Percentiles rank a stretch among this genome's conserved stretches.
phyloP scores from a whole-genome alignment of 2,888 invertebrate species.

The Cacoxenus indagator region DNA sequence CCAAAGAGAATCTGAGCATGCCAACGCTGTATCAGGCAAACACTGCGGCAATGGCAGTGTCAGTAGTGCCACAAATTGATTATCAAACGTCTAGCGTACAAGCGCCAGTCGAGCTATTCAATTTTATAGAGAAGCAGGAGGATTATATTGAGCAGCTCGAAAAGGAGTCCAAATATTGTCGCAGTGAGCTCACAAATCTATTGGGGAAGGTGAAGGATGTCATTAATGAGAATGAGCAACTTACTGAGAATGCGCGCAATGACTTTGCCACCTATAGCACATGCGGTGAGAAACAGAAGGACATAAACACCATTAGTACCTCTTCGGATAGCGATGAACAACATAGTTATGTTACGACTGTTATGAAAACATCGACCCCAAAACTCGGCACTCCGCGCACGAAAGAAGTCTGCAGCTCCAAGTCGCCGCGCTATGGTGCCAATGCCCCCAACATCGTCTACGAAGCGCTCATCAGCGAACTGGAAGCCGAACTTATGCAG shows the following conservation, averaged over 20 bases:
- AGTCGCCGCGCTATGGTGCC: conserved; percentile 70
- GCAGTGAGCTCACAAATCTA: conserved; percentile 83
- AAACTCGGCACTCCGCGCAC: conserved; percentile 53
- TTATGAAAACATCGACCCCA: conserved; percentile 25
- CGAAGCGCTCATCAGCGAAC: conserved; percentile 86
- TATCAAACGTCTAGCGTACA: conserved; percentile 65
- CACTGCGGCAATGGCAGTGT: conserved; percentile 41
- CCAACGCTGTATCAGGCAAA: conserved; percentile 46
- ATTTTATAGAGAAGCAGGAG: conserved; percentile 87
- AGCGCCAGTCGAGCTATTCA: conserved; percentile 79
- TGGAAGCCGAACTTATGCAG: conserved; percentile 87
- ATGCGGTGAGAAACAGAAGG: not conserved
- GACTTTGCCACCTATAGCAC: conserved; percentile 75
- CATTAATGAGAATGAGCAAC: conserved; percentile 85
- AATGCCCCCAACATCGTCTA: conserved; percentile 86
- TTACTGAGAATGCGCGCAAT: conserved; percentile 83
- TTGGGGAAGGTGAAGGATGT: conserved; percentile 88
- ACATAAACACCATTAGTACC: conserved; percentile 64
- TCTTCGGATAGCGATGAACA: conserved; percentile 74
- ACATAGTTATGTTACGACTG: conserved; percentile 36
- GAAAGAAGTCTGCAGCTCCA: conserved; percentile 38
- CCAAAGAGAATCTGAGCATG: conserved; percentile 64
- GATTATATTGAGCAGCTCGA: conserved; percentile 90
- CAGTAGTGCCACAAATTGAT: not conserved
- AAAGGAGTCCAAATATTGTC: conserved; percentile 86